A percentile compares a stretch with the other conserved stretches of the same genome.
phyloP scores from a whole-genome alignment of 2,113 vertebrate species.

The Sialia sialis region DNA sequence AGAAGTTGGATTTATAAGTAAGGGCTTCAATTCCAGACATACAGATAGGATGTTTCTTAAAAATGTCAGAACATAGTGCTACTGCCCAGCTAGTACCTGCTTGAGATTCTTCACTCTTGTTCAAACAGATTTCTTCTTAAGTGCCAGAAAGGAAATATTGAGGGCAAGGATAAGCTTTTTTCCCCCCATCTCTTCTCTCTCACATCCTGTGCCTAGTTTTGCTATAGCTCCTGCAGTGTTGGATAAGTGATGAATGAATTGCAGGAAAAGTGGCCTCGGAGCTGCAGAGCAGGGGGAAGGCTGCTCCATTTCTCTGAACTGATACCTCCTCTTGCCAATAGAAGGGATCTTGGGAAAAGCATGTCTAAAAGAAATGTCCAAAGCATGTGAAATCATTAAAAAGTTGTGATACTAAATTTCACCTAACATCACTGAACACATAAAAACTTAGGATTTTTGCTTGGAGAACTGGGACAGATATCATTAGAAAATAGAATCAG shows the following conservation, averaged over 20 bases:
- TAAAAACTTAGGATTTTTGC: not conserved
- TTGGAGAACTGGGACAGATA: not conserved
- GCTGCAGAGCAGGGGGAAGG: not conserved
- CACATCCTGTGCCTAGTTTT: not conserved
- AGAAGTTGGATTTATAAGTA: not conserved
- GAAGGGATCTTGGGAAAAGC: not conserved
- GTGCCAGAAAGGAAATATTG: not conserved
- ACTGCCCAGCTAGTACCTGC: not conserved
- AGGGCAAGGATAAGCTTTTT: not conserved
- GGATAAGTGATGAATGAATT: not conserved
- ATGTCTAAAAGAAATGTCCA: not conserved
- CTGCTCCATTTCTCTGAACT: not conserved
- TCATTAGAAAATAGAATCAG: not conserved
- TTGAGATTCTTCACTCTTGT: not conserved
- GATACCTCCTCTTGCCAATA: accelerated
- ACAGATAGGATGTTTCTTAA: not conserved
- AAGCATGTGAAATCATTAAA: not conserved
- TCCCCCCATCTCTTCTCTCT: not conserved
- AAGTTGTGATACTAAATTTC: not conserved
- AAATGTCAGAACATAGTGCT: not conserved
- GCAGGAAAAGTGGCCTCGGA: not conserved
- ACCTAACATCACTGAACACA: not conserved
- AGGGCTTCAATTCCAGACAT: not conserved
- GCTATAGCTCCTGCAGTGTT: not conserved
- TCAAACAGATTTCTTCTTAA: not conserved